These are phyloP conservation scores for Abramis brama DNA, from an alignment of 2,113 vertebrate species.

Conservation along the genomic window DNA sequence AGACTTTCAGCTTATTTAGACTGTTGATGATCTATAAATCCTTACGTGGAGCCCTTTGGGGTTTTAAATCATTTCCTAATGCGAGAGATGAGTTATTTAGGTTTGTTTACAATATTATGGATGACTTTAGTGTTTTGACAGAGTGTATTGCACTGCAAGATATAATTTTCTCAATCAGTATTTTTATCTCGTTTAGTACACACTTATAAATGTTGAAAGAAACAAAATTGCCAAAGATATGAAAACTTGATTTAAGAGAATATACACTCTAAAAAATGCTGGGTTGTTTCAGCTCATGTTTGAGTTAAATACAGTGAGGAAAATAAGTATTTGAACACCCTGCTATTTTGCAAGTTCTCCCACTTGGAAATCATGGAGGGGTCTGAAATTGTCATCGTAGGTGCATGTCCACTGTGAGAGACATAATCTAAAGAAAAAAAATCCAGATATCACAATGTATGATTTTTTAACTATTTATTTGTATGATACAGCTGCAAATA, in stretches of 20 bases:
- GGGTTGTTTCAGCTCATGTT: no score
- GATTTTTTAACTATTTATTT: no score
- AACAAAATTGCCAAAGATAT: neutral
- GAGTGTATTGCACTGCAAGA: neutral
- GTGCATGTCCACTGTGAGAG: no score
- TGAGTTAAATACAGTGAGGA: no score
- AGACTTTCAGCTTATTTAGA: neutral
- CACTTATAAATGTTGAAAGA: neutral
- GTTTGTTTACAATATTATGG: neutral
- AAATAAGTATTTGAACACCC: no score
- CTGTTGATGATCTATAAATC: neutral
- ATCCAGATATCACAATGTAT: no score
- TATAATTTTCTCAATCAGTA: neutral
- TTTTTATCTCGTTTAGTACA: neutral
- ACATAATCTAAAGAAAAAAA: no score
- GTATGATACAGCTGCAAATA: no score
- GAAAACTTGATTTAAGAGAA: neutral
- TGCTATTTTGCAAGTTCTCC: no score
- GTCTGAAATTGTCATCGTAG: no score
- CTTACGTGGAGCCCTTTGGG: neutral
- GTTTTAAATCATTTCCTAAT: constrained; percentile 16
- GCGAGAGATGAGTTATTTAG: constrained; percentile 5
- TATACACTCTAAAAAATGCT: no score
- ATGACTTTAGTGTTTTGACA: constrained; percentile 5
- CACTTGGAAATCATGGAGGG: no score